Conservation (phyloP, 2,888 invertebrate genomes). For the Cybosia mesomella region DNA sequence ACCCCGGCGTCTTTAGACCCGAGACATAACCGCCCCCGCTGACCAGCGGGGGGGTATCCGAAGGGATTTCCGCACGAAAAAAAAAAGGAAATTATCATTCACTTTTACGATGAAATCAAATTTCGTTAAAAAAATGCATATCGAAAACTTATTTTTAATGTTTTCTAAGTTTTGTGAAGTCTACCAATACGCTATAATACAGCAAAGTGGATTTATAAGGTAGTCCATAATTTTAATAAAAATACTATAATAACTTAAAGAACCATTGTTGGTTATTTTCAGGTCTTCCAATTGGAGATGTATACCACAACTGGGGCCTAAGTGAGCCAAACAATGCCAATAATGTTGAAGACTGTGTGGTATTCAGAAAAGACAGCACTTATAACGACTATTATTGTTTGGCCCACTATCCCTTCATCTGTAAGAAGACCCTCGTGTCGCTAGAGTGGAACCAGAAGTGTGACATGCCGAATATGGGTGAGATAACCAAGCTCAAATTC, state of each 20-base stretch:
- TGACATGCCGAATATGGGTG: slow-evolving; percentile 66
- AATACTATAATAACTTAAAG: background rate
- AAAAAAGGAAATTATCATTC: too few species aligned
- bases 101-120: too few species aligned
- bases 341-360: slow-evolving; percentile 64
- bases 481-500: slow-evolving; percentile 2
- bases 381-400: slow-evolving; percentile 66
- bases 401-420: slow-evolving; percentile 65
- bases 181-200: too few species aligned
- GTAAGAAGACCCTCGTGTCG: slow-evolving; percentile 66
- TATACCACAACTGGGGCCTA: slow-evolving; percentile 67
- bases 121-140: too few species aligned
- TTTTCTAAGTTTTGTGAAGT: too few species aligned
- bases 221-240: too few species aligned
- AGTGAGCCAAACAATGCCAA: slow-evolving; percentile 68
- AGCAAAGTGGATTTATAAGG: too few species aligned
- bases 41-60: too few species aligned
- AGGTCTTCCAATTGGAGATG: slow-evolving; percentile 63
- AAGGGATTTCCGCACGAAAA: too few species aligned
- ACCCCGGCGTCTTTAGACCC: too few species aligned
- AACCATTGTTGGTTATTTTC: slow-evolving; percentile 24
- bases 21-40: too few species aligned
- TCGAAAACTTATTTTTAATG: too few species aligned
- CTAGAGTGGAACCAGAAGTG: slow-evolving; percentile 71
- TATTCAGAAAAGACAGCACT: slow-evolving; percentile 52